These are phyloP conservation scores for Candidula unifasciata DNA, from an alignment of 2,888 invertebrate genomes.

Conservation along the genomic window DNA sequence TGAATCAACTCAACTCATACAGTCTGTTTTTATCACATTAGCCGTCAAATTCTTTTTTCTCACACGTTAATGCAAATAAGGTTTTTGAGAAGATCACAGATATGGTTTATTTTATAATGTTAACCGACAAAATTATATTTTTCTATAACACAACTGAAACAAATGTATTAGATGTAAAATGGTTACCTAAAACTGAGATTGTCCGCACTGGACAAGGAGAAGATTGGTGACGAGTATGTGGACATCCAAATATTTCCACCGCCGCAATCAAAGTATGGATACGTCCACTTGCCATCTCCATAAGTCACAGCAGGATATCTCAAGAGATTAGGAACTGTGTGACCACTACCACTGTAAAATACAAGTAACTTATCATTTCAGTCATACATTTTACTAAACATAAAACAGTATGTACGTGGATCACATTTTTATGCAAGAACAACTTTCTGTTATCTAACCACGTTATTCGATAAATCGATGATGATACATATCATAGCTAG, in stretches of 20 bases:
- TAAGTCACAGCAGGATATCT: slow-evolving; percentile 59
- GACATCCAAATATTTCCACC: slow-evolving; percentile 84
- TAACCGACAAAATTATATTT: background rate
- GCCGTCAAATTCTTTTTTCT: no score
- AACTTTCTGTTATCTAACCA: background rate
- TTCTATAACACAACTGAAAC: no score
- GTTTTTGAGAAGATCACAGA: no score
- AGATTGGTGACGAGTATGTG: slow-evolving; percentile 85
- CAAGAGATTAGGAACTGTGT: background rate
- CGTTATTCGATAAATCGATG: no score
- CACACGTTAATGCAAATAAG: no score
- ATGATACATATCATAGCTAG: background rate
- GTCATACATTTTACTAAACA: no score
- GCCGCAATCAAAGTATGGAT: slow-evolving; percentile 90
- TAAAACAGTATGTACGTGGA: no score
- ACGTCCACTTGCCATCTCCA: slow-evolving; percentile 87
- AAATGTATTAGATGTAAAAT: background rate
- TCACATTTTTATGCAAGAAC: background rate
- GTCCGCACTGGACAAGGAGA: slow-evolving; percentile 49
- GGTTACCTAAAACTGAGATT: slow-evolving; percentile 52
- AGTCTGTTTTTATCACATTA: no score
- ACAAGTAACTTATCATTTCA: background rate
- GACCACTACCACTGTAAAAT: background rate
- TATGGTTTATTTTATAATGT: background rate
- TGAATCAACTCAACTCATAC: no score